A percentile compares a stretch with the other conserved stretches of the same genome.
Evolutionary conservation across 2,888 invertebrate genomes (phyloP).

Genomic region (Luperina nickerlii): DNA sequence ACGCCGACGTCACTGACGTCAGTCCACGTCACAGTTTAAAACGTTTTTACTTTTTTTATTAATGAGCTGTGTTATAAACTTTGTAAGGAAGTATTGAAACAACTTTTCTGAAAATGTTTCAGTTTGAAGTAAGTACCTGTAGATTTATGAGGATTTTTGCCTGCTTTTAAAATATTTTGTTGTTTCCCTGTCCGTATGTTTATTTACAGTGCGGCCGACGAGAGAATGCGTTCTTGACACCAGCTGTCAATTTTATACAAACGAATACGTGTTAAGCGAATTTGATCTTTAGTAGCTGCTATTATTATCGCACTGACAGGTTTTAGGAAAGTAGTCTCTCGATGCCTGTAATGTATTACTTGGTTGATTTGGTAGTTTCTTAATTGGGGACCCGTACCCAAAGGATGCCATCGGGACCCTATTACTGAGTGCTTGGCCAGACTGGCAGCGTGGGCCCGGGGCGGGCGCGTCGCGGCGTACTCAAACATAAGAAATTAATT

Average conservation of each 20-base stretch:
- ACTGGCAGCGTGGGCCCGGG: no score
- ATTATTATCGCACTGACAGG: no score
- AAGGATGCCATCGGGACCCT: no score
- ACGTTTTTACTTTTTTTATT: slow-evolving; percentile 61
- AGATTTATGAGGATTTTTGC: not conserved
- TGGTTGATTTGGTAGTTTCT: not conserved
- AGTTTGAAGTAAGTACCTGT: not conserved
- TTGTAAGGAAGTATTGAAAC: slow-evolving; percentile 33
- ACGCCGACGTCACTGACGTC: slow-evolving; percentile 59
- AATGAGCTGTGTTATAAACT: slow-evolving; percentile 57
- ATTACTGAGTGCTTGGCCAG: no score
- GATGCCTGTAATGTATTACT: not conserved
- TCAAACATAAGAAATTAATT: no score
- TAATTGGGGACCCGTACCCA: no score
- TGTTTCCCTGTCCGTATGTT: not conserved
- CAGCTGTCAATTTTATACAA: not conserved
- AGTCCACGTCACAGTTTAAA: slow-evolving; percentile 58
- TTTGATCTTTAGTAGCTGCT: not conserved
- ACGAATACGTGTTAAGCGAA: not conserved
- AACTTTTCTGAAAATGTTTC: slow-evolving; percentile 28
- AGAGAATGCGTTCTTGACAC: not conserved
- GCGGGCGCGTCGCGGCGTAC: no score
- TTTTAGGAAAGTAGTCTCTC: no score
- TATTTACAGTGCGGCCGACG: not conserved
- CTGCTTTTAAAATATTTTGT: not conserved